Base-by-base conservation (phyloP, 2,113 vertebrate species). In the Ptyas mucosa region DNA sequence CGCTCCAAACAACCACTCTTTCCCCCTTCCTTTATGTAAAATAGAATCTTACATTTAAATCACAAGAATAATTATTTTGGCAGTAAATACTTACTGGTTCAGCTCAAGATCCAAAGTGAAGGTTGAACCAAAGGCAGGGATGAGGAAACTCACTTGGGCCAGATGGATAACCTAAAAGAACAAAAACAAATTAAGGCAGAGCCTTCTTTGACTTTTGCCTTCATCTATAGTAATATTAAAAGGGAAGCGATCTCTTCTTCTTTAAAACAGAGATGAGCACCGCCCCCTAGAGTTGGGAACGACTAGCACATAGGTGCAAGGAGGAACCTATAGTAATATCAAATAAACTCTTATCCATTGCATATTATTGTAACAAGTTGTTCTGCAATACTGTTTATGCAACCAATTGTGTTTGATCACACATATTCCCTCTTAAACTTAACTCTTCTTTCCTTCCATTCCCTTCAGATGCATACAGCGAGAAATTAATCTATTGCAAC, bases 51-150 rank as follows among this genome's bases (percentile, higher is more conserved):
- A 53, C 61, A 88, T 43, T 52, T 10, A 7, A 89, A 81, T 51
- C 26, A 53, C 21, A 86, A 93, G n/a, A 55, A 49, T 34, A 39
- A n/a, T 26, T 21, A n/a, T n/a, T 29, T 5, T 26, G 3, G 0
- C 2, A 52, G 11, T 51, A 0, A 75, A 61, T 91, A 97, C 99
- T 98, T 93, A 99, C 99, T 99, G 98, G 96, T 99, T 99, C 34
- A 99, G 94, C 94, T 97, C 98, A 95, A 99, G 98, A 95, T 99
- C 99, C 96, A 99, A 97, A 53, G 97, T 98, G 97, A 99, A 99
- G 95, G 97, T 97, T 0, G 91, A 98, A 96, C 98, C 98, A 69
- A 99, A 99, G 92, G 98, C 99, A 20, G 97, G 97, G 91, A 99
- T 96, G 95, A 98, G 95, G 89, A 99, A 99, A 96, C 98, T 98